Conservation (phyloP, 2,888 invertebrate genomes). For the Ochlodes sylvanus region DNA sequence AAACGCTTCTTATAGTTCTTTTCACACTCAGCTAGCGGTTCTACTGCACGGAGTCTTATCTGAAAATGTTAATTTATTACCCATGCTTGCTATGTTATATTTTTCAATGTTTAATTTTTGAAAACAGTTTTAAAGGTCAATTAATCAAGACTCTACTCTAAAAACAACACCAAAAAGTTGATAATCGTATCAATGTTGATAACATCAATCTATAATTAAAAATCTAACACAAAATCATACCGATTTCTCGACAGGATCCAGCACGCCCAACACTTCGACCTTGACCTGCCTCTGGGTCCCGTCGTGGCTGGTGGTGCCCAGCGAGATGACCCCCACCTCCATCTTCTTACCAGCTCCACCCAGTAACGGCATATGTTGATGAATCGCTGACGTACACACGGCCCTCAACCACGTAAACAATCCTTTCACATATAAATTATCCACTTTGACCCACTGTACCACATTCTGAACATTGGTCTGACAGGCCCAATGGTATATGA, state of each 20-base stretch:
- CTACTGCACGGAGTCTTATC: constrained; percentile 92
- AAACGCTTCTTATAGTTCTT: constrained; percentile 92
- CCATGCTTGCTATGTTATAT: too few species aligned
- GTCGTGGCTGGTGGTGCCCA: constrained; percentile 94
- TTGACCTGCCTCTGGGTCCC: constrained; percentile 92
- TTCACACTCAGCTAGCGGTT: constrained; percentile 91
- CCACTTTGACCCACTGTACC: constrained; percentile 93
- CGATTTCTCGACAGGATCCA: constrained; percentile 90
- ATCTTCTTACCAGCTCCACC: constrained; percentile 90
- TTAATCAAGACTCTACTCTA: too few species aligned
- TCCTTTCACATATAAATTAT: constrained; percentile 83
- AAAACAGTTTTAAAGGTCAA: too few species aligned
- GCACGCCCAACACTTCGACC: constrained; percentile 93
- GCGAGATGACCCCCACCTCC: constrained; percentile 93
- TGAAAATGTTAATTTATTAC: constrained; percentile 47
- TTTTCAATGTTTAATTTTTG: too few species aligned
- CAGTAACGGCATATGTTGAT: constrained; percentile 89
- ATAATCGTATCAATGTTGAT: too few species aligned
- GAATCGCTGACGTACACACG: constrained; percentile 91
- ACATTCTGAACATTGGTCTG: constrained; percentile 96
- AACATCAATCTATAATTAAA: background rate
- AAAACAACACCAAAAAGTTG: too few species aligned
- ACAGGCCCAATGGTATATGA: constrained; percentile 96
- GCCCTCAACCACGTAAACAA: constrained; percentile 88
- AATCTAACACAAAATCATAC: constrained; percentile 55